Base-by-base conservation (phyloP, 2,113 vertebrate species). In the Oreocharis arfaki region DNA sequence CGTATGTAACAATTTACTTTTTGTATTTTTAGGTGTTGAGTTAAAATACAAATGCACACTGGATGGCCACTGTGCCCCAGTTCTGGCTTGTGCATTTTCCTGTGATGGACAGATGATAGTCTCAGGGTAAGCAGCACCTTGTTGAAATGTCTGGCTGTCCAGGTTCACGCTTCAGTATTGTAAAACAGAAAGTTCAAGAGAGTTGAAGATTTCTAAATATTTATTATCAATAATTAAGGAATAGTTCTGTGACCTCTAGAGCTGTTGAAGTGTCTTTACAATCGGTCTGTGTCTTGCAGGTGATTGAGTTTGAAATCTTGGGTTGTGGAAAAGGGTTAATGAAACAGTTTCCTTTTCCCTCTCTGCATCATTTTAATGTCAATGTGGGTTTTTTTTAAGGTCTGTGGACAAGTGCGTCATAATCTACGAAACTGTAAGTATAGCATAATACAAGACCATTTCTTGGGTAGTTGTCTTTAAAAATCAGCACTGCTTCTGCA, bases 351-450 rank as follows among this genome's bases (percentile, higher is more conserved):
- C 42, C 6, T 80, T 87, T 81, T 61, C 32, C 35, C 37, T 78
- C 23, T 77, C 30, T 83, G 33, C 26, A 55, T 56, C 27, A 49
- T 88, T 91, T 77, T 81, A 61, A 93, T 75, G 24, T 80, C 2
- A 9, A 4, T 94, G 64, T 96, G 70, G 44, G n/a, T n/a, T 95
- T 91, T 89, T 91, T 97, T 97, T 94, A 59, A 99, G 99, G 37
- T 99, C 99, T 47, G 98, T 99, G 97, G 98, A 99, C 98, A 99
- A 99, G 95, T 97, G 97, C 24, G 98, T 99, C 65, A 96, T 98
- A 47, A 84, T 99, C 75, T 97, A 98, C 87, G 97, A 98, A 86
- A 97, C 93, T 37, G 99, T 99, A 97, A 98, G 98, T 99, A 97
- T 57, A 64, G 93, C 17, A 56, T 7, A 77, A 57, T 89, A 14